Evolutionary conservation across 2,888 invertebrate genomes (phyloP).

Genomic region (Torymus aiolomorphi): DNA sequence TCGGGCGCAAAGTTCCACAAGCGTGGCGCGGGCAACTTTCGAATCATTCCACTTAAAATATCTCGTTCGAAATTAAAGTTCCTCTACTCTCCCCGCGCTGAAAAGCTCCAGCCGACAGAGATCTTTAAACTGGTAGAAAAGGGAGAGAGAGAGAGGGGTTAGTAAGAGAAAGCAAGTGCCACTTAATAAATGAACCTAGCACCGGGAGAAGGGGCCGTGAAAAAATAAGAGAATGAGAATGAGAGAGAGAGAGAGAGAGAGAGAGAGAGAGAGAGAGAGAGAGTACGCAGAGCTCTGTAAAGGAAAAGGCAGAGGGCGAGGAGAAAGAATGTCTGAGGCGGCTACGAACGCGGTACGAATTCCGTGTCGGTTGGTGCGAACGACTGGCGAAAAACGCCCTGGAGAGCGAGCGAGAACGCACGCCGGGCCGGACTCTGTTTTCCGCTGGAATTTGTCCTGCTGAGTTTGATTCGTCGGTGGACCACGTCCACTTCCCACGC

Average conservation of each 20-base stretch:
- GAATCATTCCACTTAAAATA: conserved; percentile 56
- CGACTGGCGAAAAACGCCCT: conserved; percentile 44
- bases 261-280: neutral
- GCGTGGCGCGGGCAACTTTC: conserved; percentile 27
- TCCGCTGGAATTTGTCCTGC: conserved; percentile 68
- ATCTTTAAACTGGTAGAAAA: conserved; percentile 9
- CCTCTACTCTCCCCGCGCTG: conserved; percentile 11
- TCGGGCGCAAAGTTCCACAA: conserved; percentile 16
- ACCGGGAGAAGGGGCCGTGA: neutral
- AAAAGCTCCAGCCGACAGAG: neutral
- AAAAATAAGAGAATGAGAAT: conserved; percentile 28
- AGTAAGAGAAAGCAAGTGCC: conserved; percentile 6
- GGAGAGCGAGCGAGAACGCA: conserved; percentile 55
- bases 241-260: conserved; percentile 9
- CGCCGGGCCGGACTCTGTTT: conserved; percentile 67
- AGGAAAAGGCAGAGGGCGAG: neutral
- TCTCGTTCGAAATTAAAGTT: conserved; percentile 56
- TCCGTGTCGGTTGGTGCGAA: conserved; percentile 45
- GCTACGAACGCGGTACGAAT: conserved; percentile 46
- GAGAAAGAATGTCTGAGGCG: conserved; percentile 36
- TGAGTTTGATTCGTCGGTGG: conserved; percentile 71
- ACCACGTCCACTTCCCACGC: conserved; percentile 58
- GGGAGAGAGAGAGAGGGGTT: neutral
- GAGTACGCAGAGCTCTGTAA: too few relatives aligned
- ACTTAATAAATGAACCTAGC: conserved; percentile 55